Evolutionary conservation across 2,797 vertebrate genomes (phyloP), one percentile per base, ranked within the genome.

Genomic region (Sus cebifrons): DNA sequence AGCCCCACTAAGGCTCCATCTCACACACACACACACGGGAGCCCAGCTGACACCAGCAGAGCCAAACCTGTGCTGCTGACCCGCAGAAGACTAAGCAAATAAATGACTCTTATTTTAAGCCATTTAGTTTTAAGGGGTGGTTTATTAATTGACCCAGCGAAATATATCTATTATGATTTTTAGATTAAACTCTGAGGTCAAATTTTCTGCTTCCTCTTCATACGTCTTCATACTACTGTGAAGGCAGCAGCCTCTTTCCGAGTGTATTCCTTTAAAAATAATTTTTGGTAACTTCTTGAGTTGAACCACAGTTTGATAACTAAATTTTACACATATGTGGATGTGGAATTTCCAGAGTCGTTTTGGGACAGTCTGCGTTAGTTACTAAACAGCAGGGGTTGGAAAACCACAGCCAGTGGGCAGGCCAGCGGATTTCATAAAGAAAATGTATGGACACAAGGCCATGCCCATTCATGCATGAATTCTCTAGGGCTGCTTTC

Each of bases 1-100:
- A 17, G 0, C 5, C n/a, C 1, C 18, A 16, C 2, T 2, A n/a
- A 32, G 32, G n/a, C 44, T 18, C 0, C 36, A 49, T 49, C 44
- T 49, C 44, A 49, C 6, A 10, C 44, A 49, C 44, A 49, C 44
- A 49, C 44, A 49, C 44, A 49, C 44, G 3, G 54, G 58, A 73
- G 67, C 21, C 29, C 86, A 52, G 14, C 16, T 21, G 27, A 65
- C 17, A 9, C 17, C 10, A 52, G 40, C 62, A 32, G 75, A 60
- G 58, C 56, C 8, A 36, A 49, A 78, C 13, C 60, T 49, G 29
- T 1, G 52, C 13, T 44, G 74, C 44, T 21, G 20, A 49, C 27
- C n/a, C 58, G 60, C 18, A 18, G 10, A 14, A 65, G 12, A 77
- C 27, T 10, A 21, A 64, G 64, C 16, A 71, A 32, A 13, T 23